phyloP scores from a whole-genome alignment of 2,888 invertebrate species.

The Melanchra persicariae region DNA sequence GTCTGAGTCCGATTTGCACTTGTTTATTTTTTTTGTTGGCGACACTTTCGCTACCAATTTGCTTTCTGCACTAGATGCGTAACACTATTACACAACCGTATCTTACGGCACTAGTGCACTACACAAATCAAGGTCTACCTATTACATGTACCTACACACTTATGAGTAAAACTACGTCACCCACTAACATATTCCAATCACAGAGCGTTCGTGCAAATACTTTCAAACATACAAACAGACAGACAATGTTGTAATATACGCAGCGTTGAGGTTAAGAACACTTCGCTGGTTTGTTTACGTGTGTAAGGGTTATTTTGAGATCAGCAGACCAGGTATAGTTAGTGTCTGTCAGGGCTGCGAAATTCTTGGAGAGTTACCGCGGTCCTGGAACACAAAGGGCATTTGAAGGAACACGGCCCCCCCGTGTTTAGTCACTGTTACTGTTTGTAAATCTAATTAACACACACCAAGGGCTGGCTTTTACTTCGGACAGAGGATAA shows the following conservation, averaged over 20 bases:
- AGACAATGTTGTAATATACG: constrained; percentile 14
- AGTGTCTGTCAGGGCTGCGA: too few relatives aligned
- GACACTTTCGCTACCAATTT: not conserved
- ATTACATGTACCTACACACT: not conserved
- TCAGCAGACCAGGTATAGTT: not conserved
- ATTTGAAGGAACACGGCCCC: too few relatives aligned
- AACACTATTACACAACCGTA: not conserved
- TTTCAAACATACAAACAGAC: constrained; percentile 21
- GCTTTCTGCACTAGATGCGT: not conserved
- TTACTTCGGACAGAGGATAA: too few relatives aligned
- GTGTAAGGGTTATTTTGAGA: constrained; percentile 12
- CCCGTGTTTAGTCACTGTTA: too few relatives aligned
- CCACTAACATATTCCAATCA: constrained; percentile 2
- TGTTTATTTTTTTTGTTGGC: not conserved
- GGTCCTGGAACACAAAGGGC: too few relatives aligned
- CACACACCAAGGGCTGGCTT: too few relatives aligned
- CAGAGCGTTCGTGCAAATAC: constrained; percentile 26
- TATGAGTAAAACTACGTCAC: not conserved
- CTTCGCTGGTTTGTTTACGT: constrained; percentile 27
- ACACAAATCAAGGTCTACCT: not conserved
- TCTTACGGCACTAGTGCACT: not conserved
- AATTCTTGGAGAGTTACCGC: too few relatives aligned
- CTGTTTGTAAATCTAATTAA: too few relatives aligned
- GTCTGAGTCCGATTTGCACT: too few relatives aligned
- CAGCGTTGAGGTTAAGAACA: constrained; percentile 36